Evolutionary conservation across 2,113 vertebrate species (phyloP).

Genomic region (Syngnathus scovelli): DNA sequence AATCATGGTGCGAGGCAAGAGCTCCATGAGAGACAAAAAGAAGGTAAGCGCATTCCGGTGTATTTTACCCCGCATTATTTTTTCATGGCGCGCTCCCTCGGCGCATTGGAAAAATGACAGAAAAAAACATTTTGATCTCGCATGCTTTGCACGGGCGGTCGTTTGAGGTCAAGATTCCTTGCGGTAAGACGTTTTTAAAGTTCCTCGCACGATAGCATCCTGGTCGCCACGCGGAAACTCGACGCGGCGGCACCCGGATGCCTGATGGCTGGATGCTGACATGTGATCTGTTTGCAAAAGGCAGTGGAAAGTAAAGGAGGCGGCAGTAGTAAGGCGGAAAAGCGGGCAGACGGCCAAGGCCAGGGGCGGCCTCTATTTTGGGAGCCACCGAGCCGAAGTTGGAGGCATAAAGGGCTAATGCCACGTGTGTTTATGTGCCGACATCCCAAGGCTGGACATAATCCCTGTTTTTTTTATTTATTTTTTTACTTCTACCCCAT

Average conservation of each 20-base stretch:
- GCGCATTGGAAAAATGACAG: background rate
- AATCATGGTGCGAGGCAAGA: constrained; percentile 81
- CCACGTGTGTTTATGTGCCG: constrained; percentile 3
- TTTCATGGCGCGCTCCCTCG: background rate
- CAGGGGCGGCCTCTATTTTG: constrained; percentile 52
- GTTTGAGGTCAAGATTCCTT: constrained; percentile 11
- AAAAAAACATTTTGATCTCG: constrained; percentile 5
- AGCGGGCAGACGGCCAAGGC: constrained; percentile 16
- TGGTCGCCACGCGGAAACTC: constrained; percentile 15
- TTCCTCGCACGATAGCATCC: constrained; percentile 14
- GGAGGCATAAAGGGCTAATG: constrained; percentile 40
- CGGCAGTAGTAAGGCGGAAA: constrained; percentile 21
- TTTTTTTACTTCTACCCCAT: background rate
- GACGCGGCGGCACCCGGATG: constrained; percentile 17
- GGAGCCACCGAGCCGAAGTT: constrained; percentile 24
- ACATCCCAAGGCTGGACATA: constrained; percentile 10
- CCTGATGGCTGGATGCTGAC: constrained; percentile 40
- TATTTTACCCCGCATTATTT: constrained; percentile 8
- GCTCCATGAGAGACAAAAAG: constrained; percentile 81
- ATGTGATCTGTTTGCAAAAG: constrained; percentile 48
- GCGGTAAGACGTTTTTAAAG: constrained; percentile 15
- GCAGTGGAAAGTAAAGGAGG: constrained; percentile 42
- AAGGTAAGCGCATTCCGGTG: constrained; percentile 65
- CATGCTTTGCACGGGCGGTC: background rate
- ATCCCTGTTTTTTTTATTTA: too few species aligned